phyloP scores from a whole-genome alignment of 2,797 vertebrate species.

The Acrocephalus scirpaceus region DNA sequence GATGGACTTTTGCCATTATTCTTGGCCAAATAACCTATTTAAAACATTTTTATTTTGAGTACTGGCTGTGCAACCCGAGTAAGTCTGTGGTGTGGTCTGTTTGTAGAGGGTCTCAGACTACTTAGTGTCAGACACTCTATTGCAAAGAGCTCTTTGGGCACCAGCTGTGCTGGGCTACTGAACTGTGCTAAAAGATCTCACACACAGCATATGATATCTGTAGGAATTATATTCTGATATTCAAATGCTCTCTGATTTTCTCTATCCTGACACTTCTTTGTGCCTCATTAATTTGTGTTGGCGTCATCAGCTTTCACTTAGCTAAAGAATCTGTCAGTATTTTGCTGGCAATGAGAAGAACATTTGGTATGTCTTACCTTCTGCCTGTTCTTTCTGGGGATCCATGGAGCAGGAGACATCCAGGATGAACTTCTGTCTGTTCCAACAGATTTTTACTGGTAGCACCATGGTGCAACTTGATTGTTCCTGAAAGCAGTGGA shows the following conservation, averaged over 20 bases:
- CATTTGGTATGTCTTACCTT: background rate
- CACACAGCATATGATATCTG: background rate
- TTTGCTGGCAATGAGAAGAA: background rate
- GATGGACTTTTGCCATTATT: background rate
- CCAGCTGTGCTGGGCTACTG: background rate
- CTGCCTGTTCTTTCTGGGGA: background rate
- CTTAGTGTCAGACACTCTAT: background rate
- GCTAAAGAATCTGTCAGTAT: background rate
- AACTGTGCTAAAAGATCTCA: background rate
- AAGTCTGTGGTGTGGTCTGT: background rate
- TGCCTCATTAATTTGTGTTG: background rate
- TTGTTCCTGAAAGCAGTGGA: background rate
- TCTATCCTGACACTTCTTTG: background rate
- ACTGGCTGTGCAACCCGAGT: background rate
- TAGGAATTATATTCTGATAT: background rate
- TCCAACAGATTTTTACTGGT: background rate
- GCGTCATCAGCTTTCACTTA: background rate
- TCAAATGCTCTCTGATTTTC: background rate
- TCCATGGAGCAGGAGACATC: background rate
- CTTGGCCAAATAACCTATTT: background rate
- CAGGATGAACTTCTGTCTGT: background rate
- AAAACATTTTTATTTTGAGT: background rate
- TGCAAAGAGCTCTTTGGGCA: background rate
- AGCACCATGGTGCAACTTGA: background rate
- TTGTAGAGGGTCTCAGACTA: background rate